Evolutionary conservation across 2,888 invertebrate species (phyloP).

Genomic region (Folsomia candida): DNA sequence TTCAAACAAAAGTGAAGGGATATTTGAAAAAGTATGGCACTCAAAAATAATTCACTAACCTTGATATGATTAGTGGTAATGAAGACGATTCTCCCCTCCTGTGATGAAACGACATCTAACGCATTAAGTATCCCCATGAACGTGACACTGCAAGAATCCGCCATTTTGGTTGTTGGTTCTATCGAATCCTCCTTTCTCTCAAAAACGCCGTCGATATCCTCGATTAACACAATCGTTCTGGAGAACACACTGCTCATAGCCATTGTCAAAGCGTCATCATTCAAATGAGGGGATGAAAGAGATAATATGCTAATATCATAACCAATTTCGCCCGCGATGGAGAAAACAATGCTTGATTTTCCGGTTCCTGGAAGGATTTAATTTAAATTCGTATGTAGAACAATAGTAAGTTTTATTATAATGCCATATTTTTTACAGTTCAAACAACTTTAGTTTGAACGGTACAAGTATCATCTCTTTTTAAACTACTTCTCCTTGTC

Average conservation of each 20-base stretch:
- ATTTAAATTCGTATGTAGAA: too few relatives aligned
- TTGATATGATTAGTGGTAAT: not conserved
- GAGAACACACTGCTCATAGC: slow-evolving; percentile 35
- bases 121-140: not conserved
- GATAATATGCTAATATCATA: slow-evolving; percentile 35
- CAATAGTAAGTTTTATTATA: too few relatives aligned
- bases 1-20: too few relatives aligned
- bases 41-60: not conserved
- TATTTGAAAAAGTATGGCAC: too few relatives aligned
- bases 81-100: not conserved
- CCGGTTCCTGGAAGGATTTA: slow-evolving; percentile 32
- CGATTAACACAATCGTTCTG: slow-evolving; percentile 31
- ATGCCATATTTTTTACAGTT: too few relatives aligned
- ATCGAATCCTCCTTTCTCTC: slow-evolving; percentile 16
- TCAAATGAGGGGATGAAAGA: slow-evolving; percentile 18
- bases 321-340: slow-evolving; percentile 31
- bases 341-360: slow-evolving; percentile 26
- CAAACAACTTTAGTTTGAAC: too few relatives aligned
- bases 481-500: too few relatives aligned
- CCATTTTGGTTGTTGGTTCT: too few relatives aligned
- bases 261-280: slow-evolving; percentile 27
- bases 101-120: not conserved
- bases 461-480: too few relatives aligned
- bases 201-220: slow-evolving; percentile 36
- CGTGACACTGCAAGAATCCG: not conserved